Evolutionary conservation across 2,888 invertebrate genomes (phyloP), one percentile per base, ranked within the genome.

Genomic region (Cremastinae sp.): DNA sequence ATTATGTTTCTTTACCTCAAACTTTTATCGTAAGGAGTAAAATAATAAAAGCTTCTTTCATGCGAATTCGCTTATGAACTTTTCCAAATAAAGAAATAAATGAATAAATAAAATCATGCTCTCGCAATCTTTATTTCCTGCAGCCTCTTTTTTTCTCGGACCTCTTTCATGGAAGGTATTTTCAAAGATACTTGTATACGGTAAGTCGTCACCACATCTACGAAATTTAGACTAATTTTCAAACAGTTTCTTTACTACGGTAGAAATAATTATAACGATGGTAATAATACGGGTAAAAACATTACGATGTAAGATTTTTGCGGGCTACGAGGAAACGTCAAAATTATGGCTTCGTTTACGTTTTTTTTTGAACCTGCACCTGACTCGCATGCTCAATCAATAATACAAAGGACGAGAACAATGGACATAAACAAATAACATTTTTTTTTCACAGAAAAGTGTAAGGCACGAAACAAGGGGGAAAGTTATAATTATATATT

Each of bases 151-250:
- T 64, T 68, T 47, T 14, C 58, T 37, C 58, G 41, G 47, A 37
- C 37, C 56, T 66, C 39, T 45, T 9, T 56, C 10, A 9, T 14
- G 35, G 14, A 18, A 43, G 28, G n/a, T 59, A 43, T 43, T 51
- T 43, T 41, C 59, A 53, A 68, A 51, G 28, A 64, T 73, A 64
- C 51, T 12, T 53, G 69, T 55, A 69, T 37, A 76, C 45, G 58
- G 72, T 76, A 45, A 76, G 72, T 75, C 64, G 43, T 56, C 51
- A 76, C 75, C 72, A 76, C 75, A 76, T 64, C 75, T 76, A 73
- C 62, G 28, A 64, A 16, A 53, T 69, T 76, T 64, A 64, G 53
- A 64, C 51, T 69, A 69, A 64, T 53, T 64, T 61, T 62, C 49
- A 66, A 61, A 64, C 58, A 68, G 37, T 58, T 35, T 64, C 58